Evolutionary conservation across 1,140 invertebrate genomes (phyloP).

Genomic region (Conus betulinus): DNA sequence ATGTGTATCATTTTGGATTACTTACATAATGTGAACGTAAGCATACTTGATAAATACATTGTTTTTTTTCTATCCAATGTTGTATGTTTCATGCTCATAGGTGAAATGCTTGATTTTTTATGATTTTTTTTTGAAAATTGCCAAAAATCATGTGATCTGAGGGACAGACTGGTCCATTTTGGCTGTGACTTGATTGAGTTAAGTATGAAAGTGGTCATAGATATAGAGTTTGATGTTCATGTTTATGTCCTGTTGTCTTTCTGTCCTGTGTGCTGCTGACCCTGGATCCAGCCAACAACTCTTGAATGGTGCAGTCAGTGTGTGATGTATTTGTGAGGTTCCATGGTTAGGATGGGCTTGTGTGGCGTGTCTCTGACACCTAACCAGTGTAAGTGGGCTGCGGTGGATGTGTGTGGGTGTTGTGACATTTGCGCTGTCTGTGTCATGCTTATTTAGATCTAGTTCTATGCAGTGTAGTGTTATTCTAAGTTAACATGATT

Average conservation of each 20-base stretch:
- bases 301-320: neutral
- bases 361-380: neutral
- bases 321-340: neutral
- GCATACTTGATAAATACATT: no score
- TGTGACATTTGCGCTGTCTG: neutral
- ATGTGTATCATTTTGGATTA: no score
- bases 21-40: no score
- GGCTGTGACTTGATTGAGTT: neutral
- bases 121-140: no score
- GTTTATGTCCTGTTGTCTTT: neutral
- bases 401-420: neutral
- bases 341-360: neutral
- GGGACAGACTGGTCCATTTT: neutral
- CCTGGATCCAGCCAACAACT: constrained; percentile 7
- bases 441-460: neutral
- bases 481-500: neutral
- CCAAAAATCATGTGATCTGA: no score
- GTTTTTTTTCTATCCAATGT: no score
- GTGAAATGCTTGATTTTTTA: no score
- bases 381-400: neutral
- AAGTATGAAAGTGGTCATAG: no score
- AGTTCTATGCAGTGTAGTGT: neutral
- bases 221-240: no score
- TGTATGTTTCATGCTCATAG: no score
- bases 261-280: neutral